Conservation (phyloP, 1,140 invertebrate genomes). For the Cotesia glomerata region DNA sequence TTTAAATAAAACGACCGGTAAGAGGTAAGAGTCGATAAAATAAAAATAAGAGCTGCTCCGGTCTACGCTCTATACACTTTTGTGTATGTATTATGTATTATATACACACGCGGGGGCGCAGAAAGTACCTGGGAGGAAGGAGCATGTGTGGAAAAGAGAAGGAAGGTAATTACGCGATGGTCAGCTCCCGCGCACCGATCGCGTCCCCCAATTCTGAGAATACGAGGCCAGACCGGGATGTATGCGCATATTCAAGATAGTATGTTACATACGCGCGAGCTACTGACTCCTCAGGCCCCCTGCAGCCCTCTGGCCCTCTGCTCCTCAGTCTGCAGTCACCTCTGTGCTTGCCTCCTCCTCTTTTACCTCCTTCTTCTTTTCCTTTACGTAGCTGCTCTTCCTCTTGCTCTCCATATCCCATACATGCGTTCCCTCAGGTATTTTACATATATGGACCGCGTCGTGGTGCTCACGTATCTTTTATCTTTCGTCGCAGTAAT, state of each 20-base stretch:
- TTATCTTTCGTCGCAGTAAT: conserved; percentile 52
- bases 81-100: not conserved
- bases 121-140: conserved; percentile 34
- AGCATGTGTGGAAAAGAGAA: conserved; percentile 26
- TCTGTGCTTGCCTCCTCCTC: not conserved
- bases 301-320: not conserved
- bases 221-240: conserved; percentile 42
- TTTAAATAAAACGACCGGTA: not conserved
- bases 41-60: conserved; percentile 11
- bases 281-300: conserved; percentile 6
- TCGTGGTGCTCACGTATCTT: conserved; percentile 47
- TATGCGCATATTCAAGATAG: conserved; percentile 64
- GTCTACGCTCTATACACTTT: not conserved
- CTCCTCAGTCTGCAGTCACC: conserved; percentile 21
- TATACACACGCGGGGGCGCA: conserved; percentile 4
- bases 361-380: not conserved
- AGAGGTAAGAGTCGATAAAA: conserved; percentile 12
- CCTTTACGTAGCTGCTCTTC: not conserved
- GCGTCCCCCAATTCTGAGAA: conserved; percentile 60
- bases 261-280: conserved; percentile 48
- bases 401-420: not conserved
- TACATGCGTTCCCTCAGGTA: conserved; percentile 56
- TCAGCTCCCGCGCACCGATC: conserved; percentile 54
- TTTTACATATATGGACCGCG: conserved; percentile 61
- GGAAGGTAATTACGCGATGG: conserved; percentile 46